Percentiles rank a stretch among this genome's conserved stretches.
Evolutionary conservation across 2,888 invertebrate species (phyloP).

Genomic region (Mycogona germanica): DNA sequence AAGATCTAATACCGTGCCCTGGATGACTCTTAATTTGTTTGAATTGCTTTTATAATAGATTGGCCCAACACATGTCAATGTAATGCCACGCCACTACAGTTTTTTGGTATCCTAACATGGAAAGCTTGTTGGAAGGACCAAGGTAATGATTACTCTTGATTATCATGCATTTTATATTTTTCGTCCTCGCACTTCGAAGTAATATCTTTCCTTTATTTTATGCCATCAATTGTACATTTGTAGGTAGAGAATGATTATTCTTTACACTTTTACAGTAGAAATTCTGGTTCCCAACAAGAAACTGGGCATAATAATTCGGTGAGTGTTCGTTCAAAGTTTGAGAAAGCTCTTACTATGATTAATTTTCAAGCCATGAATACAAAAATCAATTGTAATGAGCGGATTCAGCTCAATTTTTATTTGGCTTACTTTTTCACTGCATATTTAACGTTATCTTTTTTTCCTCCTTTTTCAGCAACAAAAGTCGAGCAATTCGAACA

Average conservation of each 20-base stretch:
- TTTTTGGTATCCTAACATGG: conserved; percentile 15
- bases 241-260: background rate
- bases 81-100: too few species aligned
- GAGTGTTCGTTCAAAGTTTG: conserved; percentile 21
- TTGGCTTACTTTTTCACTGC: background rate
- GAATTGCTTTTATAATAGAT: too few species aligned
- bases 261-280: conserved; percentile 10
- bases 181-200: too few species aligned
- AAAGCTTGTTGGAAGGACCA: conserved; percentile 18
- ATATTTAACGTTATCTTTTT: conserved; percentile 1
- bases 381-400: too few species aligned
- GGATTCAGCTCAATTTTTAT: background rate
- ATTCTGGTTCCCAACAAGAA: conserved; percentile 21
- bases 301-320: conserved; percentile 46
- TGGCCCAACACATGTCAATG: too few species aligned
- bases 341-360: too few species aligned
- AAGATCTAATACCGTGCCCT: too few species aligned
- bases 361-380: too few species aligned
- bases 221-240: too few species aligned
- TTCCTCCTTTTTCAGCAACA: background rate
- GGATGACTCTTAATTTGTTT: too few species aligned
- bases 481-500: conserved; percentile 18
- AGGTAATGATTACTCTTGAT: conserved; percentile 12
- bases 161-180: too few species aligned
- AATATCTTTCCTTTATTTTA: too few species aligned